Evolutionary conservation across 2,888 invertebrate genomes (phyloP).

Genomic region (Tinea semifulvella): DNA sequence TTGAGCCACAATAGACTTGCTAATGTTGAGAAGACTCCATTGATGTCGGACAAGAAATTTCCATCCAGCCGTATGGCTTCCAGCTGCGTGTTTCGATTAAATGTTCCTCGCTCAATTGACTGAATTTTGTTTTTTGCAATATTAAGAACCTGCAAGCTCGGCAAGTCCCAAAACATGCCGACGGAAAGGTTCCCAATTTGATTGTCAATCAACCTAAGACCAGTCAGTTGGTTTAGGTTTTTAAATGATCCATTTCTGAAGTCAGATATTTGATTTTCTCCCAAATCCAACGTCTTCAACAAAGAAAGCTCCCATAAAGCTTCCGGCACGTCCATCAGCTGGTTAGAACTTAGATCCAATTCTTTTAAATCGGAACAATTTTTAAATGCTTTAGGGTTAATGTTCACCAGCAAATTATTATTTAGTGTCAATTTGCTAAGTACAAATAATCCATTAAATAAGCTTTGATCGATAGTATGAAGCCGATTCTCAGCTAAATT

Average conservation of each 20-base stretch:
- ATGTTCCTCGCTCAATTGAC: constrained; percentile 84
- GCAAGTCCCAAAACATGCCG: constrained; percentile 88
- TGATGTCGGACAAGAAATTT: constrained; percentile 88
- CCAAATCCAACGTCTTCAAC: constrained; percentile 88
- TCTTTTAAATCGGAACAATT: constrained; percentile 91
- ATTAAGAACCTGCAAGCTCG: constrained; percentile 85
- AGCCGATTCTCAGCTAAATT: constrained; percentile 89
- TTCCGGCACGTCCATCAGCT: constrained; percentile 81
- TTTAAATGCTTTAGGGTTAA: constrained; percentile 83
- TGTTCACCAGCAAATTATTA: constrained; percentile 82
- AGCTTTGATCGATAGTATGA: constrained; percentile 80
- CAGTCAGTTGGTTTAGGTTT: constrained; percentile 86
- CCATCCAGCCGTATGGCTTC: constrained; percentile 89
- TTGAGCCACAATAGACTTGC: constrained; percentile 88
- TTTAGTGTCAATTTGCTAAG: constrained; percentile 85
- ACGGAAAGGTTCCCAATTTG: constrained; percentile 84
- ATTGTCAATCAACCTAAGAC: constrained; percentile 89
- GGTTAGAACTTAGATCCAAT: constrained; percentile 88
- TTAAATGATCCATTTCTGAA: constrained; percentile 87
- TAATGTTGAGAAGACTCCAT: constrained; percentile 87
- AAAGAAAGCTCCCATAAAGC: constrained; percentile 83
- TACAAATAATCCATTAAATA: constrained; percentile 86
- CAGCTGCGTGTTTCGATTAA: constrained; percentile 81
- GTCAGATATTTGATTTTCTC: constrained; percentile 88
- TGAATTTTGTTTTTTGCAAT: constrained; percentile 90